Evolutionary conservation across 2,797 vertebrate genomes (phyloP).

Genomic region (Sandelia bainsii): DNA sequence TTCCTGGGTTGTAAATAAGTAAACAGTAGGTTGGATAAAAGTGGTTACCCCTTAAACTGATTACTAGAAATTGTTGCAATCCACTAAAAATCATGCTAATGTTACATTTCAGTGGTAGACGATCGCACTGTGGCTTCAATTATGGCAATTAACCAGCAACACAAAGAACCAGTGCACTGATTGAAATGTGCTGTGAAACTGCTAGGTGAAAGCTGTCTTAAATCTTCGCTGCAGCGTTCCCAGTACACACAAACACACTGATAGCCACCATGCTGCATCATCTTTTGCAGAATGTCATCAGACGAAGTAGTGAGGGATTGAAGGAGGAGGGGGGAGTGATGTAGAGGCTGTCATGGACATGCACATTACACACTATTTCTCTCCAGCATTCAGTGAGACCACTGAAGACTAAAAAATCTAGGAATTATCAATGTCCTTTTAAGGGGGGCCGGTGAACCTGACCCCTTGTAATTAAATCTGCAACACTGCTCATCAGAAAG

Average conservation of each 20-base stretch:
- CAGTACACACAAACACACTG: conserved; percentile 3
- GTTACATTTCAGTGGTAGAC: background rate
- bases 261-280: conserved; percentile 44
- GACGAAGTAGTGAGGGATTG: conserved; percentile 37
- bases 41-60: background rate
- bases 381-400: conserved; percentile 51
- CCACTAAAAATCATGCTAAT: conserved; percentile 3
- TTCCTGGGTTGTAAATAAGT: no score
- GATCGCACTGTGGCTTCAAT: conserved; percentile 33
- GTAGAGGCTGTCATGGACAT: conserved; percentile 60
- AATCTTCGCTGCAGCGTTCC: conserved; percentile 28
- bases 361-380: conserved; percentile 55
- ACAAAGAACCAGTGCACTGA: conserved; percentile 12
- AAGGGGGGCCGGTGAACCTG: conserved; percentile 49
- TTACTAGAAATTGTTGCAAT: conserved; percentile 12
- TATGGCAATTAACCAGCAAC: conserved; percentile 35
- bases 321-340: conserved; percentile 46
- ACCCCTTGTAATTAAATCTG: conserved; percentile 61
- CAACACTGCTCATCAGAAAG: conserved; percentile 53
- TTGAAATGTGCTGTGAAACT: conserved; percentile 10
- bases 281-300: conserved; percentile 52
- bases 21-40: background rate
- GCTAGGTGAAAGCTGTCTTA: conserved; percentile 32
- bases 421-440: conserved; percentile 60
- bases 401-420: conserved; percentile 39